phyloP scores from a whole-genome alignment of 2,113 vertebrate species.

The Athene cunicularia region DNA sequence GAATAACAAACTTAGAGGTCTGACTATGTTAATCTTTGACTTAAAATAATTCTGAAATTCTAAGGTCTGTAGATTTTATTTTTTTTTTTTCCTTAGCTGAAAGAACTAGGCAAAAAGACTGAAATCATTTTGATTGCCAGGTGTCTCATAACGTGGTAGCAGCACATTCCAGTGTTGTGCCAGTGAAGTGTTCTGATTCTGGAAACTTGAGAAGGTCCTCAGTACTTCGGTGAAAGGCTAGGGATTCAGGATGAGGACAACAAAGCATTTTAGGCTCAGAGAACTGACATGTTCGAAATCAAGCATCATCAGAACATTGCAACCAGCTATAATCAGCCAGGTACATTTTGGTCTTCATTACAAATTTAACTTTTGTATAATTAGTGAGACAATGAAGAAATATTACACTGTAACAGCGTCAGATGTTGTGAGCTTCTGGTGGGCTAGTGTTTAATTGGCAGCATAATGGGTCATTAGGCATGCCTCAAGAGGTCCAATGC shows the following conservation, averaged over 20 bases:
- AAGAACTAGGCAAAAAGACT: background rate
- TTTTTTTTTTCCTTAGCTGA: background rate
- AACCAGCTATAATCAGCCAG: background rate
- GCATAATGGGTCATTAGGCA: conserved; percentile 73
- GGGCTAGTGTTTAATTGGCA: conserved; percentile 71
- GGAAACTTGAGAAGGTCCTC: background rate
- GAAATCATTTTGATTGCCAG: rapidly evolving
- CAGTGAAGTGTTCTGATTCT: background rate
- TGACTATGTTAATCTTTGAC: background rate
- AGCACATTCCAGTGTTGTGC: background rate
- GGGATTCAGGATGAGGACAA: background rate
- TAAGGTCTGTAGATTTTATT: background rate
- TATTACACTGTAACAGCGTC: conserved; percentile 10
- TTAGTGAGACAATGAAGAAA: conserved; percentile 68
- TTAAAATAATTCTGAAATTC: background rate
- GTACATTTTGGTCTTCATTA: conserved; percentile 61
- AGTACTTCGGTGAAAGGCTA: background rate
- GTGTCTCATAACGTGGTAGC: background rate
- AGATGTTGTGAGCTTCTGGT: conserved; percentile 56
- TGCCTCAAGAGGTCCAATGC: conserved; percentile 52
- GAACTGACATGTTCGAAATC: background rate
- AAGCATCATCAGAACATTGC: background rate
- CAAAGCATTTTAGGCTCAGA: background rate
- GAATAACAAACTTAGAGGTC: background rate
- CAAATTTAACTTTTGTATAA: conserved; percentile 68